Evolutionary conservation across 2,888 invertebrate genomes (phyloP), one percentile per base, ranked within the genome.

Genomic region (Tupiocoris notatus): DNA sequence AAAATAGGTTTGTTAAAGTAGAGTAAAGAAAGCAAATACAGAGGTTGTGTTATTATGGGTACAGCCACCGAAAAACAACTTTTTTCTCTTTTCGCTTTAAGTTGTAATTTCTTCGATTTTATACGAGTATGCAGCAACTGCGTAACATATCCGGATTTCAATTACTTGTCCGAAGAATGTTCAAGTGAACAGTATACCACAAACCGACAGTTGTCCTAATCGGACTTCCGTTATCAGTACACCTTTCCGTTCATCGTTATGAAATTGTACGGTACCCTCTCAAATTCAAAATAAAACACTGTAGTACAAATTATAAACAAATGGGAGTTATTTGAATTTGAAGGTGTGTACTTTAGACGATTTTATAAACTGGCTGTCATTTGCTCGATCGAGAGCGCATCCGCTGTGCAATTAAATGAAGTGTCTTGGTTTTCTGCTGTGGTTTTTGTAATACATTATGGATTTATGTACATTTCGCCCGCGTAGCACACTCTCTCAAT

Each of bases 341-440:
- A 54, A 73, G 7, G 73, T 23, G 56, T 18, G 25, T 24, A 25
- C 54, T 20, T 25, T 54, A 25, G 62, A 58, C 58, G 23, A 62
- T 56, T 73, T 63, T 22, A 20, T 62, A 73, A 73, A 59, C 75
- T 66, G 75, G 75, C 75, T 75, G 75, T 75, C 75, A 73, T 75
- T 66, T 39, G 75, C 75, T 75, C 75, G 57, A 56, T 25, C 24
- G 75, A 75, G 75, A 65, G 18, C 22, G 59, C 66, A 78, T 77
- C 73, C 64, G 75, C 79, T 79, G 80, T 80, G 79, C 80, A 79
- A 80, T 79, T 79, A 79, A 78, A 78, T 77, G 77, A 80, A 80
- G 80, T 80, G 80, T 80, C 80, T 80, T 80, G 75, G 68, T 78
- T 77, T 78, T 79, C 78, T 78, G 79, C 80, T 80, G 80, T 80